phyloP scores from a whole-genome alignment of 2,113 vertebrate genomes.

The Ochotona princeps region DNA sequence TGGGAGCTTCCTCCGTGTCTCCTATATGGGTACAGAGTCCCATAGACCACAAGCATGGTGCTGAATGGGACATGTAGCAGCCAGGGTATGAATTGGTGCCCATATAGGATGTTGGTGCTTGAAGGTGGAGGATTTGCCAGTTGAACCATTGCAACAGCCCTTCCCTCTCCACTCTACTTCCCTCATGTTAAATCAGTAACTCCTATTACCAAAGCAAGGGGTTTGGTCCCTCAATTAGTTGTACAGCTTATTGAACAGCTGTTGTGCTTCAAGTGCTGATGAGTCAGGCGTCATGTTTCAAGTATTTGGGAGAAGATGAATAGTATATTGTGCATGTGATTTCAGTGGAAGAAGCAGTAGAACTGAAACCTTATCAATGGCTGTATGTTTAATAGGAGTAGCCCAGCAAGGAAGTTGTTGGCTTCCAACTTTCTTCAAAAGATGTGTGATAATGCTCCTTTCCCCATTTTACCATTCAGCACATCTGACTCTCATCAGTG shows the following conservation, averaged over 20 bases:
- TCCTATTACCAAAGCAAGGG: neutral
- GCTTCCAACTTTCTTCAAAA: constrained; percentile 41
- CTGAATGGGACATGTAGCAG: too few relatives aligned
- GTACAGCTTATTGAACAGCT: neutral
- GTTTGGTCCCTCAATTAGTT: constrained; percentile 19
- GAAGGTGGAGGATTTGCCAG: too few relatives aligned
- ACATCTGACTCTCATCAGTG: neutral
- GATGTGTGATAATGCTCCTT: neutral
- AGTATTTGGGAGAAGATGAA: neutral
- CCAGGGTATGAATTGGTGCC: too few relatives aligned
- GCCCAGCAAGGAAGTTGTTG: neutral
- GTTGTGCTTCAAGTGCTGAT: neutral
- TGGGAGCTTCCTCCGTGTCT: too few relatives aligned
- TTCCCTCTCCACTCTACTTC: neutral
- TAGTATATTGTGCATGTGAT: neutral
- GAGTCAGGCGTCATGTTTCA: neutral
- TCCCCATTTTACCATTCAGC: neutral
- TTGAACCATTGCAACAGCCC: too few relatives aligned
- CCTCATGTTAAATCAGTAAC: neutral
- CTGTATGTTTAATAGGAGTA: constrained; percentile 15
- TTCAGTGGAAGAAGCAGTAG: neutral
- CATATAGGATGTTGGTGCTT: too few relatives aligned
- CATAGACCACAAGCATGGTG: too few relatives aligned
- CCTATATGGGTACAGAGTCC: too few relatives aligned
- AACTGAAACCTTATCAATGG: neutral